Evolutionary conservation across 2,888 invertebrate genomes (phyloP).

Genomic region (Callinectes sapidus): DNA sequence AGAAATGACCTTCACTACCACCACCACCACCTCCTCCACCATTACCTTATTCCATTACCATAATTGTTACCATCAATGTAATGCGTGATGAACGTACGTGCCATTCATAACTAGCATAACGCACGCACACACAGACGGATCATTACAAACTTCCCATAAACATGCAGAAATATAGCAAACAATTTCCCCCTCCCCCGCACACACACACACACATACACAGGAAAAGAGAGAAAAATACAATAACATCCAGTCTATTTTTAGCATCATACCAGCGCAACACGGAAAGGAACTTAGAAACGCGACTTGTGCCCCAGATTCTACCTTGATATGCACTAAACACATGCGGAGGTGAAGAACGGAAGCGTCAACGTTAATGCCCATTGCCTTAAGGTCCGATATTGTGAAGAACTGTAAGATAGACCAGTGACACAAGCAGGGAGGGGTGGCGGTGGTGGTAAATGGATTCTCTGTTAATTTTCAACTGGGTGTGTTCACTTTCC

Average conservation of each 20-base stretch:
- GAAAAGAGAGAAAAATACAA: background rate
- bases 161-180: too few species aligned
- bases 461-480: background rate
- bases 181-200: too few species aligned
- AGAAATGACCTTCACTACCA: background rate
- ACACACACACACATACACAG: conserved; percentile 42
- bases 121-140: conserved; percentile 30
- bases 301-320: background rate
- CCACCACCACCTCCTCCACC: background rate
- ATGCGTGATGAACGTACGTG: background rate
- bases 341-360: background rate
- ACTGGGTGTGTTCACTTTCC: background rate
- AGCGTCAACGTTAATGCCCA: background rate
- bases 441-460: background rate
- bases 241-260: background rate
- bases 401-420: background rate
- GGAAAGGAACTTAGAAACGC: background rate
- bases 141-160: background rate
- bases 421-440: background rate
- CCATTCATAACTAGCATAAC: background rate
- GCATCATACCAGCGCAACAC: background rate
- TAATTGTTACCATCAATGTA: background rate
- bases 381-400: background rate
- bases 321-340: background rate
- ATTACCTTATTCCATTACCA: background rate